Percentiles rank a stretch among this genome's conserved stretches.
Evolutionary conservation across 2,797 vertebrate genomes (phyloP).

Genomic region (Pagetopsis macropterus): DNA sequence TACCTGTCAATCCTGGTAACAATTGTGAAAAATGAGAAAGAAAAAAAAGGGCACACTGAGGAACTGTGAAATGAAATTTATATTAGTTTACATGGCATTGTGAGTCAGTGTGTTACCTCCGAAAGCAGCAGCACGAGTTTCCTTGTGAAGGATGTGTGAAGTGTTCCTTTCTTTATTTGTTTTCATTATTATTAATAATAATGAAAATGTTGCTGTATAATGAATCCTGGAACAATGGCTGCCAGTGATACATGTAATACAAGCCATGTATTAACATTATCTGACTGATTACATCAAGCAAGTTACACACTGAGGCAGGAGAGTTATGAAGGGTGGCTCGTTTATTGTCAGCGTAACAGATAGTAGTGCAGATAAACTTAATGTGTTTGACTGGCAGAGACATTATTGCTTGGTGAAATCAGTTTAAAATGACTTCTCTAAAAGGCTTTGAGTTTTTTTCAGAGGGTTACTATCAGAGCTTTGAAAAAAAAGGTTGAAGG

Average conservation of each 20-base stretch:
- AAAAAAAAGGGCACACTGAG: not conserved
- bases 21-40: not conserved
- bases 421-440: constrained; percentile 40
- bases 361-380: constrained; percentile 65
- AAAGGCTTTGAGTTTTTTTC: constrained; percentile 1
- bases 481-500: not conserved
- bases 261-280: constrained; percentile 66
- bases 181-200: constrained; percentile 51
- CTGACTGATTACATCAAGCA: constrained; percentile 57
- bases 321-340: constrained; percentile 49
- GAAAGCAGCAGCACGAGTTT: constrained; percentile 21
- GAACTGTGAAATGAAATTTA: not conserved
- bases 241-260: constrained; percentile 62
- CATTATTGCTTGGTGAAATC: constrained; percentile 62
- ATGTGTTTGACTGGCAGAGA: constrained; percentile 62
- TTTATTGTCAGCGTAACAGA: constrained; percentile 54
- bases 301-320: constrained; percentile 37
- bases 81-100: constrained; percentile 10
- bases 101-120: constrained; percentile 13
- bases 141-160: constrained; percentile 19
- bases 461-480: not conserved
- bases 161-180: constrained; percentile 46
- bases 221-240: constrained; percentile 48
- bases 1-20: constrained; percentile 1
- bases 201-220: constrained; percentile 15